Evolutionary conservation across 1,140 invertebrate genomes (phyloP), one percentile per base, ranked within the genome.

Genomic region (Semibalanus balanoides): DNA sequence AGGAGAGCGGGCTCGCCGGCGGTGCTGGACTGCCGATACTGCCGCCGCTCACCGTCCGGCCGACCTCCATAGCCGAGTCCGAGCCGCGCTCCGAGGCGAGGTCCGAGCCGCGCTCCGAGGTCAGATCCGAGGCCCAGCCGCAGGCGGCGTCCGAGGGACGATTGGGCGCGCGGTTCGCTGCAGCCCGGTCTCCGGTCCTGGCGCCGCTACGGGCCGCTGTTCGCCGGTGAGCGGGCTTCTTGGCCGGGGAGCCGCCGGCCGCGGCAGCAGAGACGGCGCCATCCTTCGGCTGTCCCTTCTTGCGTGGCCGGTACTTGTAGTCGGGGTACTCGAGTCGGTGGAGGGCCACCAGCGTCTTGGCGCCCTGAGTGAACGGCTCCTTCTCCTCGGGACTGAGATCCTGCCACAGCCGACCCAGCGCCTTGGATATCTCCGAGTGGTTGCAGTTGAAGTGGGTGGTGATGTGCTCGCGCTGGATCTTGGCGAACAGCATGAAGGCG

Each of bases 291-390:
- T 76, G 35, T 43, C 51, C 64, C 85, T 96, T 96, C 87, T 97
- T 97, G 83, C 93, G 88, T 14, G 95, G 95, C 80, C 93, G 86
- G 86, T 99, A 99, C 83, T 99, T 99, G 87, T 99, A 99, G 83
- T 97, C 93, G 0, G 96, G 96, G 83, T 97, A 98, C 83, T 99
- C 94, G 83, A 93, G 89, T 88, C 94, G 90, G 83, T 99, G 96
- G 43, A 98, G 85, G 79, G 94, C 88, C 51, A 96, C 85, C 0
- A 99, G 87, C 74, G 92, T 87, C 81, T 96, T 96, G 0, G 97
- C 96, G 82, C 98, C 95, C 31, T 94, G n/a, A 7, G 29, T 72
- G 70, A 72, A 72, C 29, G 70, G 70, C 9, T 72, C 70, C 70
- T 72, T 72, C 11, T 72, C 28, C 11, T 28, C 70, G 7, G 19